phyloP scores from a whole-genome alignment of 2,797 vertebrate species.

The Chelon labrosus region DNA sequence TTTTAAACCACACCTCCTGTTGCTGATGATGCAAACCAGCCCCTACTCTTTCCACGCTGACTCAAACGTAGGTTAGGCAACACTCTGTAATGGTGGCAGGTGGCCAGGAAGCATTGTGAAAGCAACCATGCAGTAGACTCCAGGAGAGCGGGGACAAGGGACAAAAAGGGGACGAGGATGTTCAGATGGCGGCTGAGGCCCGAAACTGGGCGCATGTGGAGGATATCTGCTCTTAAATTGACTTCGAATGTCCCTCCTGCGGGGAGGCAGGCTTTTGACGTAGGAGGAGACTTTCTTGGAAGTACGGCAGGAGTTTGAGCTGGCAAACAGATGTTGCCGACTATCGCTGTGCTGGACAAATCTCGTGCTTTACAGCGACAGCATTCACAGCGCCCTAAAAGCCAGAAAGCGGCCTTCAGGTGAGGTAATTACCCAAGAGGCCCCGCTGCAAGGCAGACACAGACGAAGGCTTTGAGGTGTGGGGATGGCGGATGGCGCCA shows the following conservation, averaged over 20 bases:
- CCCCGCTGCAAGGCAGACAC: slow-evolving; percentile 69
- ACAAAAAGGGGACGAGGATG: slow-evolving; percentile 43
- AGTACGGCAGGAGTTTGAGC: slow-evolving; percentile 66
- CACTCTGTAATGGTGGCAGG: slow-evolving; percentile 52
- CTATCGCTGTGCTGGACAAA: slow-evolving; percentile 50
- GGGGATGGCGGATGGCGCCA: slow-evolving; percentile 77
- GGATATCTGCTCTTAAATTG: slow-evolving; percentile 51
- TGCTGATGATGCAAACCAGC: slow-evolving; percentile 72
- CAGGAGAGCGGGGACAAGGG: slow-evolving; percentile 43
- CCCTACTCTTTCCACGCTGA: slow-evolving; percentile 62
- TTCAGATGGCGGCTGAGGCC: slow-evolving; percentile 46
- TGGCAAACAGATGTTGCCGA: slow-evolving; percentile 81
- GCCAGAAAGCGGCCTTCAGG: slow-evolving; percentile 76
- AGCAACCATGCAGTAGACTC: slow-evolving; percentile 51
- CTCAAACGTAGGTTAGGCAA: slow-evolving; percentile 70
- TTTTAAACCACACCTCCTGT: slow-evolving; percentile 67
- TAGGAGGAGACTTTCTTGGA: slow-evolving; percentile 72
- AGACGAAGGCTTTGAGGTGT: slow-evolving; percentile 81
- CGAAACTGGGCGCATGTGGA: slow-evolving; percentile 34
- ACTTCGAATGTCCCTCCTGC: slow-evolving; percentile 55
- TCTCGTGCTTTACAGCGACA: slow-evolving; percentile 71
- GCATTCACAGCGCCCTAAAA: slow-evolving; percentile 78
- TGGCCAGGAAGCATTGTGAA: slow-evolving; percentile 63
- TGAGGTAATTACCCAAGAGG: slow-evolving; percentile 86
- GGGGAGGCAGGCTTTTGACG: slow-evolving; percentile 23